Percentiles rank a stretch among this genome's conserved stretches.
Evolutionary conservation across 2,888 invertebrate species (phyloP).

Genomic region (Habroteleia sp.): DNA sequence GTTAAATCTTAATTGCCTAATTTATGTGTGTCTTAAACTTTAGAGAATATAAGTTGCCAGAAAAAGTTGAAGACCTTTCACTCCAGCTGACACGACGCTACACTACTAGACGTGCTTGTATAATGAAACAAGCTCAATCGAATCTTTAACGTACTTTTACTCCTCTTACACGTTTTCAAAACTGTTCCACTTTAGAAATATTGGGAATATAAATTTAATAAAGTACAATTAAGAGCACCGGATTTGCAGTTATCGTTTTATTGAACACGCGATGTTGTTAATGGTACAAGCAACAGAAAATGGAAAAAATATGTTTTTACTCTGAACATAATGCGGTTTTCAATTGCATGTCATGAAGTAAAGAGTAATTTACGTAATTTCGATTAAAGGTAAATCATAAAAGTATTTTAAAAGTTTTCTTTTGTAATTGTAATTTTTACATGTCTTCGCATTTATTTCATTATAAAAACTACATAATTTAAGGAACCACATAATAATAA

Average conservation of each 20-base stretch:
- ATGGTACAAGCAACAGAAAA: too few relatives aligned
- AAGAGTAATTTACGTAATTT: too few relatives aligned
- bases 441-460: too few relatives aligned
- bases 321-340: too few relatives aligned
- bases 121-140: slow-evolving; percentile 60
- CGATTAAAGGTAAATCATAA: too few relatives aligned
- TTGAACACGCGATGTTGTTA: slow-evolving; percentile 6
- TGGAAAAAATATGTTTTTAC: too few relatives aligned
- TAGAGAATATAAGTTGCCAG: slow-evolving; percentile 52
- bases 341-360: too few relatives aligned
- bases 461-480: too few relatives aligned
- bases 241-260: slow-evolving; percentile 1
- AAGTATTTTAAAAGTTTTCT: too few relatives aligned
- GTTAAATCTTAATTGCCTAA: slow-evolving; percentile 61
- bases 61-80: slow-evolving; percentile 60
- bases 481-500: too few relatives aligned
- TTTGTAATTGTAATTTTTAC: too few relatives aligned
- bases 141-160: slow-evolving; percentile 46
- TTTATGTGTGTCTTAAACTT: slow-evolving; percentile 67
- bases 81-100: slow-evolving; percentile 62
- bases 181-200: slow-evolving; percentile 44
- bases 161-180: slow-evolving; percentile 48
- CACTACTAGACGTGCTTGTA: slow-evolving; percentile 44
- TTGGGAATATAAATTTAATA: slow-evolving; percentile 40
- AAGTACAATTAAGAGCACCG: not conserved